Evolutionary conservation across 2,113 vertebrate species (phyloP).

Genomic region (Miniopterus natalensis): DNA sequence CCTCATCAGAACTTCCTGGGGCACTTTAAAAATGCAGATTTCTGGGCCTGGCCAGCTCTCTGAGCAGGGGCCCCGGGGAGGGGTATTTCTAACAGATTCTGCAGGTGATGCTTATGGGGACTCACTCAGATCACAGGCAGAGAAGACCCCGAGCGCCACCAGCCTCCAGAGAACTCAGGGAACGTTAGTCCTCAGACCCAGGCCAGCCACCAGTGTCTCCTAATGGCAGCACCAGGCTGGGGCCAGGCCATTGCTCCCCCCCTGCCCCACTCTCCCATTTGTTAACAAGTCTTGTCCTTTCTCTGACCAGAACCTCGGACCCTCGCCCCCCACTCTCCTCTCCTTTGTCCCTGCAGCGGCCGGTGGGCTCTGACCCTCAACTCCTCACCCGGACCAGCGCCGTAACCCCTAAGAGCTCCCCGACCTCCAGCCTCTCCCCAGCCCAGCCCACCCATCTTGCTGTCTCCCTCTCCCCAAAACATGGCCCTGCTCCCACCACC

Average conservation of each 20-base stretch:
- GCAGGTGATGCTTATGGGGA: neutral
- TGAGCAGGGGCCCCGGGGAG: neutral
- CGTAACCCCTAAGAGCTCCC: accelerated
- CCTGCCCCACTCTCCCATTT: accelerated
- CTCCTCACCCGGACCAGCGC: neutral
- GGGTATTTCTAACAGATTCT: accelerated
- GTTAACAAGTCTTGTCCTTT: neutral
- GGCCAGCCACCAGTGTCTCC: neutral
- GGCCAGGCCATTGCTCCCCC: accelerated
- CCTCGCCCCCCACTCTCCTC: accelerated
- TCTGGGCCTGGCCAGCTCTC: accelerated
- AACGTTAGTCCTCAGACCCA: accelerated
- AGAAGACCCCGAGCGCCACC: accelerated
- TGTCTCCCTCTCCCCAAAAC: accelerated
- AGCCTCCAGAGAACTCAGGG: accelerated
- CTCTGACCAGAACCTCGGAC: accelerated
- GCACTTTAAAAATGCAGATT: neutral
- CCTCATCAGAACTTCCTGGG: accelerated
- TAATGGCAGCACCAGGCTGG: accelerated
- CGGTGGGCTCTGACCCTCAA: neutral
- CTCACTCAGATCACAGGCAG: accelerated
- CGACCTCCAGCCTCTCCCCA: too few relatives aligned
- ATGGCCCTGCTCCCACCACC: accelerated
- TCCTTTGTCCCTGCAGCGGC: neutral
- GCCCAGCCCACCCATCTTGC: neutral